Percentiles rank a stretch among this genome's conserved stretches.
Evolutionary conservation across 2,888 invertebrate species (phyloP).

Genomic region (Noctua janthe): DNA sequence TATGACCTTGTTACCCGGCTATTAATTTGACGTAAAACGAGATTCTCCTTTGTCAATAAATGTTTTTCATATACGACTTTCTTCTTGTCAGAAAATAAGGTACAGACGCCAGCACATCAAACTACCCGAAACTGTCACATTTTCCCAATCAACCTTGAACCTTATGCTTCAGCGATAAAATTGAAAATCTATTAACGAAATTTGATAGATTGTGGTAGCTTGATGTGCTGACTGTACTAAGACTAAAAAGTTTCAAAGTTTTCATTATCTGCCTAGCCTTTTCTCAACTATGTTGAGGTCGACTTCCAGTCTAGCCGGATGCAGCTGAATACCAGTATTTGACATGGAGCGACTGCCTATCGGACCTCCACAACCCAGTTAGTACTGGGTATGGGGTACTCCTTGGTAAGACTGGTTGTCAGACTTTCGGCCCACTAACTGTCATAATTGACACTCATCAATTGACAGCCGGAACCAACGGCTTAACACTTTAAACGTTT

Average conservation of each 20-base stretch:
- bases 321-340: background rate
- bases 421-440: background rate
- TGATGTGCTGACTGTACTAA: background rate
- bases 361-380: background rate
- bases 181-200: too few relatives aligned
- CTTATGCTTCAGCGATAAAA: too few relatives aligned
- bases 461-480: background rate
- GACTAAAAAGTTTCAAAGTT: background rate
- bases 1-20: constrained; percentile 50
- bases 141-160: too few relatives aligned
- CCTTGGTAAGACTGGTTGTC: background rate
- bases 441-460: too few relatives aligned
- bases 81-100: background rate
- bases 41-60: constrained; percentile 40
- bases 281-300: background rate
- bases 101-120: too few relatives aligned
- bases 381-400: background rate
- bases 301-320: background rate
- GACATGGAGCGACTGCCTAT: background rate
- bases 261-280: background rate
- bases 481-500: background rate
- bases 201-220: too few relatives aligned
- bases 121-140: too few relatives aligned
- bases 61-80: constrained; percentile 9
- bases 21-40: constrained; percentile 52